Base-by-base conservation (phyloP, 2,113 vertebrate species). In the Muntiacus muntjak region DNA sequence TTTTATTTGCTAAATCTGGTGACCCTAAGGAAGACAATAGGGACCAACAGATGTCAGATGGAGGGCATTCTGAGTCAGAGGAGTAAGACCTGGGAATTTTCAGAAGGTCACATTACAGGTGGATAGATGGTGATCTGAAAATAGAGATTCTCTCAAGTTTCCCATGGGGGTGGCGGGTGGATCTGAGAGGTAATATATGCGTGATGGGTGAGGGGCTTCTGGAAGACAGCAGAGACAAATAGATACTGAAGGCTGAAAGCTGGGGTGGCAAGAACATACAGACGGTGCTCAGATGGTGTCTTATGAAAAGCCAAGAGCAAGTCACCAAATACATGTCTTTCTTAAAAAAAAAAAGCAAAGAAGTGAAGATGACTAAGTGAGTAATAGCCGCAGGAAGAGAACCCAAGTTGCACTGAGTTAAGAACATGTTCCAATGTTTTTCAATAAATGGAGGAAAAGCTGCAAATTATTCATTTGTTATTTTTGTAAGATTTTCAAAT, bases 381-480 rank as follows among this genome's bases (percentile, higher is more conserved):
- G 50, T 62, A 78, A 58, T 28, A 47, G 52, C 82, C 54, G 5
- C 52, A 81, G 78, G 86, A 94, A 89, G 93, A 89, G 54, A 91
- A 40, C 33, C 95, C 64, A 33, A 58, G 81, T 52, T 54, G 40
- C 67, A 62, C 5, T 94, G 86, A 87, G 67, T 55, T 55, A 71
- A 91, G 90, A 95, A 96, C 83, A 78, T 40, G 50, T 81, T 74
- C 84, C 94, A 92, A 1, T 96, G 89, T 94, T 97, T 97, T 96
- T 93, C 95, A 96, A 87, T 91, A 96, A 97, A 62, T 21, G 71
- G 96, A 98, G 62, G n/a, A 17, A 96, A 95, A 64, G 71, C 62
- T 98, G 62, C 89, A 97, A 95, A 94, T 98, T 92, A 95, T 91
- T 94, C 92, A 88, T 90, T 96, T 96, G 81, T 93, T 95, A 86